These are phyloP conservation scores for Chondrilla cf. caribensis DNA, from an alignment of 37 sponge, comb jelly and placozoan species.

Conservation along the genomic window DNA sequence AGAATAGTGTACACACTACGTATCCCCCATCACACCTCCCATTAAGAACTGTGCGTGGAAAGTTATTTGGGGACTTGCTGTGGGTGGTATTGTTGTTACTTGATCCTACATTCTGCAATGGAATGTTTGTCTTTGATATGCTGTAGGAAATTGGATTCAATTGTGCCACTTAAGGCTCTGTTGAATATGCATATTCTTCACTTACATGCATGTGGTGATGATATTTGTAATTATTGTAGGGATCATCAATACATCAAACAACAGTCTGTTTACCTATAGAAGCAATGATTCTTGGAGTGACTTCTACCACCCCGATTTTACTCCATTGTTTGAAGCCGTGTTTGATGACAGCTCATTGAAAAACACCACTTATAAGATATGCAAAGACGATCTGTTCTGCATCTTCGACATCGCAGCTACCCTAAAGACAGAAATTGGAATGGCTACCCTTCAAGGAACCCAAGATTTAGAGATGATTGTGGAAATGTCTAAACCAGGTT, in stretches of 20 bases:
- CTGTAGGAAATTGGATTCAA: too few relatives aligned
- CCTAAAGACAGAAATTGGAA: conserved; percentile 39
- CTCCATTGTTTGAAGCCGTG: conserved; percentile 40
- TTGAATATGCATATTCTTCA: too few relatives aligned
- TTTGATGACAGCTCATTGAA: conserved; percentile 36
- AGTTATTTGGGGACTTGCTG: background rate
- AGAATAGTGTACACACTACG: too few relatives aligned
- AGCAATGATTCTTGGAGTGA: conserved; percentile 37
- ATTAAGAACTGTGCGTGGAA: too few relatives aligned
- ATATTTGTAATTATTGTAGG: conserved; percentile 28
- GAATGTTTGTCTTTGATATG: too few relatives aligned
- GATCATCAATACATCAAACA: conserved; percentile 34
- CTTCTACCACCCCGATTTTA: conserved; percentile 48
- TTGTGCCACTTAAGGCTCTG: too few relatives aligned
- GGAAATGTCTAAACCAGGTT: conserved; percentile 41
- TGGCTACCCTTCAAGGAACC: conserved; percentile 36
- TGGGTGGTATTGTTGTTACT: too few relatives aligned
- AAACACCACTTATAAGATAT: conserved; percentile 35
- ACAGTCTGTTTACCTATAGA: conserved; percentile 50
- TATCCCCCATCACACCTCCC: too few relatives aligned
- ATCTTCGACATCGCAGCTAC: conserved; percentile 64
- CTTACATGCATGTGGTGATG: too few relatives aligned
- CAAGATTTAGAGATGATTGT: conserved; percentile 30
- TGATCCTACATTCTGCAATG: too few relatives aligned
- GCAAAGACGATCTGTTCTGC: conserved; percentile 50